Evolutionary conservation across 2,113 vertebrate genomes (phyloP), one percentile per base, ranked within the genome.

Genomic region (Sardina pilchardus): DNA sequence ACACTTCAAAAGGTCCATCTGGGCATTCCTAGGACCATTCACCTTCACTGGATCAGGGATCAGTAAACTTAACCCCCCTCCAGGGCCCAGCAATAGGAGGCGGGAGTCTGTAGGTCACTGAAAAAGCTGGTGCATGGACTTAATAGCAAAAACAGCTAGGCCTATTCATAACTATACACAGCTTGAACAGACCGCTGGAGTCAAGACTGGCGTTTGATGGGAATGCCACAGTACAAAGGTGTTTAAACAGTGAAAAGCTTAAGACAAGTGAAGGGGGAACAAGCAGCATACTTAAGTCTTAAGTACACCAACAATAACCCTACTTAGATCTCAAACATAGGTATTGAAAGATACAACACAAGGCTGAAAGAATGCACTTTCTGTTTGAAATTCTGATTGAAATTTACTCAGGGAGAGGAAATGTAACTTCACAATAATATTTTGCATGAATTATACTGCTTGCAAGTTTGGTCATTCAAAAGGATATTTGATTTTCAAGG

Each of bases 161-260:
- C 5, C n/a, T 30, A 39, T 78, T 78, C 71, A 78, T 78, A 36
- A 34, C 7, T 3, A 30, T 9, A 36, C 12, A 78, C 53, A 34
- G 30, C 71, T 34, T 17, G 34, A 36, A 34, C 34, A 78, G 71
- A 78, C 71, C 71, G 5, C 12, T 34, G 71, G 39, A 78, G 30
- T 12, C 30, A 78, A 36, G 34, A 78, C 71, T 34, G 26, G 5
- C 10, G n/a, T 34, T 78, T 36, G 30, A 78, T 4, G 67, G 12
- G 67, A 75, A 75, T 75, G 12, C 67, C 30, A 75, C 12, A 75
- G 67, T 17, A 75, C 67, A 75, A 75, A 75, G 34, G 71, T 78
- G 71, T 78, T 78, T 78, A 78, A 78, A 78, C 14, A 36, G 34
- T 78, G 5, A 78, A 78, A 34, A 78, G 71, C 71, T 36, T 36